A percentile compares a stretch with the other conserved stretches of the same genome.
Conservation (phyloP, 2,113 vertebrate genomes). For the Stigmatopora argus region DNA sequence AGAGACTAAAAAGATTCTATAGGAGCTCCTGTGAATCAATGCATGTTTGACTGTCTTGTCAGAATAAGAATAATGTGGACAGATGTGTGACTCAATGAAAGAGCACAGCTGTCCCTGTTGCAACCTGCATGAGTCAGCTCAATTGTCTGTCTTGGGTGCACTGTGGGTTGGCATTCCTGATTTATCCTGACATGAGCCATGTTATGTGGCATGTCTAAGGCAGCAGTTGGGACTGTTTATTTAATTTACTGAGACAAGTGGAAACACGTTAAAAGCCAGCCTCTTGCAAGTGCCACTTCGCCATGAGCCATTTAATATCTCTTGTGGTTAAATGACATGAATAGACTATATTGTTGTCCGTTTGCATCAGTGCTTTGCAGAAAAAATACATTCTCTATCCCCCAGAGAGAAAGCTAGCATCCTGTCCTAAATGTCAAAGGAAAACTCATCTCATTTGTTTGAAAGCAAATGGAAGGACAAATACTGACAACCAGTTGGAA, state of each 20-base stretch:
- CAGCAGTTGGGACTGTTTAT: conserved; percentile 44
- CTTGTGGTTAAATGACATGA: conserved; percentile 32
- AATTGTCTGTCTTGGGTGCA: conserved; percentile 34
- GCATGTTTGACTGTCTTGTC: conserved; percentile 36
- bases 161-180: conserved; percentile 29
- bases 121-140: conserved; percentile 31
- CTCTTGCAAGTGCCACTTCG: background rate
- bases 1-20: conserved; percentile 34
- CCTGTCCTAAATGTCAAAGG: conserved; percentile 44
- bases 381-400: conserved; percentile 44
- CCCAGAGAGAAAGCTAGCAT: conserved; percentile 41
- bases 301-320: conserved; percentile 22
- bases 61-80: conserved; percentile 50
- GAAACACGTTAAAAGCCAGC: conserved; percentile 58
- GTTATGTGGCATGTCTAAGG: conserved; percentile 48
- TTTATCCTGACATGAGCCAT: conserved; percentile 46
- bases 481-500: conserved; percentile 57
- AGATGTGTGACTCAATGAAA: conserved; percentile 32
- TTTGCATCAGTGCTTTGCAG: conserved; percentile 24
- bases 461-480: conserved; percentile 48
- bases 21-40: conserved; percentile 54
- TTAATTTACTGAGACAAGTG: conserved; percentile 58
- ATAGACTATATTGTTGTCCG: conserved; percentile 30
- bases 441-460: conserved; percentile 35
- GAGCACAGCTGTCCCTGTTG: conserved; percentile 24